Percentiles rank a stretch among this genome's conserved stretches.
phyloP scores from a whole-genome alignment of 92 coral and sea anemone species.

The Porites cylindrica region DNA sequence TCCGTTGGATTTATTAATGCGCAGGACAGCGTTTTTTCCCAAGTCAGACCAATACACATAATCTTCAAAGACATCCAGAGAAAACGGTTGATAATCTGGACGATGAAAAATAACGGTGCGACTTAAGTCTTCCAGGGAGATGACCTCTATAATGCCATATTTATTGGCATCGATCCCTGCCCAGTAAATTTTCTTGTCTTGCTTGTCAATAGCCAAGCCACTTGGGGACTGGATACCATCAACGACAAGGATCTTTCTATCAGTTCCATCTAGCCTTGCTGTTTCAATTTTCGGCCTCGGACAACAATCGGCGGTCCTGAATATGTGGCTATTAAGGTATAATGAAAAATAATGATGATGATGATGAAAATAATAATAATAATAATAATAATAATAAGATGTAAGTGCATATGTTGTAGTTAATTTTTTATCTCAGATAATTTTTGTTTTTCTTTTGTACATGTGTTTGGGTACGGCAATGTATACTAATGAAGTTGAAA shows the following conservation, averaged over 20 bases:
- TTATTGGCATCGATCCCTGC: slow-evolving; percentile 1
- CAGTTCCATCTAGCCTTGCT: slow-evolving; percentile 39
- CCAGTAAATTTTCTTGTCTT: slow-evolving; percentile 25
- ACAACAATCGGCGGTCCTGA: slow-evolving; percentile 17
- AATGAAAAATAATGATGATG: background rate
- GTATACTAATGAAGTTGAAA: too few relatives aligned
- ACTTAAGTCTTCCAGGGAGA: slow-evolving; percentile 2
- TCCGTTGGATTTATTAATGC: background rate
- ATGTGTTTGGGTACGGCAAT: too few relatives aligned
- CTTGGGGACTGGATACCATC: slow-evolving; percentile 11
- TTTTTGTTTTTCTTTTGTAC: too few relatives aligned
- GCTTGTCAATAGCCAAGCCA: slow-evolving; percentile 15
- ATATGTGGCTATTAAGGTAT: slow-evolving; percentile 1
- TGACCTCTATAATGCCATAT: slow-evolving; percentile 19
- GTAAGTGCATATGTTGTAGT: too few relatives aligned
- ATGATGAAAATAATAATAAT: too few relatives aligned
- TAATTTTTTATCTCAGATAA: too few relatives aligned
- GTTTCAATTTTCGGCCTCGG: slow-evolving; percentile 27
- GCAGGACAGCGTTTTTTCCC: slow-evolving; percentile 8
- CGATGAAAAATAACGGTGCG: slow-evolving; percentile 11
- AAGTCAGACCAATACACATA: slow-evolving; percentile 34
- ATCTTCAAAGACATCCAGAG: background rate
- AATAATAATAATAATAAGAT: too few relatives aligned
- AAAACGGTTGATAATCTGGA: slow-evolving; percentile 9
- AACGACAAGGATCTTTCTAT: background rate